These are phyloP conservation scores for Diplazon laetatorius DNA, from an alignment of 2,888 invertebrate genomes.

Conservation along the genomic window DNA sequence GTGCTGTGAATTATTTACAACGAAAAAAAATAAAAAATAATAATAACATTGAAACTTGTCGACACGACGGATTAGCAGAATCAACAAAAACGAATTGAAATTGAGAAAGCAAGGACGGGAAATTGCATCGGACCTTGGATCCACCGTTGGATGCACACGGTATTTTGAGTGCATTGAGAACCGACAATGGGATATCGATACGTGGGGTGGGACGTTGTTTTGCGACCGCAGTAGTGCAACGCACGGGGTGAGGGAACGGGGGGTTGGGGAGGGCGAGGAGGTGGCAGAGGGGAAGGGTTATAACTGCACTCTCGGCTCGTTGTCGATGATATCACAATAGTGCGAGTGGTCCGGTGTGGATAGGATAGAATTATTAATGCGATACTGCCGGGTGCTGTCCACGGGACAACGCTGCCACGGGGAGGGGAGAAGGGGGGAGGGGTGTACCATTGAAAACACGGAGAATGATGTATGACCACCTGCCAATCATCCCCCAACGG, in stretches of 20 bases:
- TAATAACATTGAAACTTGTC: conserved; percentile 58
- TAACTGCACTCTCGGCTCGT: conserved; percentile 52
- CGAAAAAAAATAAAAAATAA: background rate
- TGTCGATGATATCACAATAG: conserved; percentile 69
- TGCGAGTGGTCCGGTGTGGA: conserved; percentile 59
- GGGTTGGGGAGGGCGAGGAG: too few species aligned
- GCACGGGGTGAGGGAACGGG: conserved; percentile 39
- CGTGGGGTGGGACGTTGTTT: conserved; percentile 62
- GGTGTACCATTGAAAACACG: conserved; percentile 67
- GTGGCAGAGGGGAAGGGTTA: conserved; percentile 1
- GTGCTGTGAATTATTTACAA: conserved; percentile 16
- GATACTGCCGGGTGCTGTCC: conserved; percentile 60
- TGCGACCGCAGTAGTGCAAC: conserved; percentile 62
- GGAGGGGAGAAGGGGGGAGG: conserved; percentile 36
- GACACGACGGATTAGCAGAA: conserved; percentile 55
- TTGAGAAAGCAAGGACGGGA: conserved; percentile 52
- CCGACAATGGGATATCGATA: conserved; percentile 65
- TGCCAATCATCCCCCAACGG: conserved; percentile 66
- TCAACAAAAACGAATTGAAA: conserved; percentile 60
- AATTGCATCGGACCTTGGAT: conserved; percentile 42
- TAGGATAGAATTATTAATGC: conserved; percentile 70
- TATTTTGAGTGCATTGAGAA: conserved; percentile 65
- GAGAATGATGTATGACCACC: conserved; percentile 72
- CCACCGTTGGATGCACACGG: conserved; percentile 28
- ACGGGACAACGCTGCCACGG: conserved; percentile 57